Evolutionary conservation across 2,888 invertebrate species (phyloP), one percentile per base, ranked within the genome.

Genomic region (Eupsilia transversa): DNA sequence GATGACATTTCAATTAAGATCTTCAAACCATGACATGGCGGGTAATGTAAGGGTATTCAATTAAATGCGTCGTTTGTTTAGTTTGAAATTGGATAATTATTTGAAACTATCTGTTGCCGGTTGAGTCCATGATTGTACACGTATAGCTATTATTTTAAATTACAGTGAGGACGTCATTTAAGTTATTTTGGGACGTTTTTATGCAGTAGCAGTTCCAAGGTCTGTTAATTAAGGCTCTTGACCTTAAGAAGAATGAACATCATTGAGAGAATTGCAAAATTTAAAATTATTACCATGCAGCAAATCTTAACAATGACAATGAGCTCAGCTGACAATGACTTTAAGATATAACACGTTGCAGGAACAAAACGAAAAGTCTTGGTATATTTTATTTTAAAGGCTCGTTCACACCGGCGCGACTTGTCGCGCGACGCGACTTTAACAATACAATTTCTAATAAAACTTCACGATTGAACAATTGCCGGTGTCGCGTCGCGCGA

Each of bases 121-220:
- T 35, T 65, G 72, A 68, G 64, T 82, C 35, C 49, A 67, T 77
- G 71, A 70, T 75, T 81, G 49, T 69, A 49, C 59, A 66, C 43
- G 41, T 68, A 57, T 66, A 57, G 23, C 52, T 66, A 79, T 82
- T 77, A 87, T 80, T 72, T 73, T 20, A 80, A 86, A 86, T 87
- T 70, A 78, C 68, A 66, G 23, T 12, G 73, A 64, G 64, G 80
- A 78, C 77, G 71, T 69, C 35, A 63, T 74, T 69, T 77, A 68
- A 54, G 76, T 87, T 71, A 80, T 79, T 83, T 75, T 64, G 41
- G 59, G 12, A 71, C 0, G 27, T 80, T 87, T 87, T 87, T 87
- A 54, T 83, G 33, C 10, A 49, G 27, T 38, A 63, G n/a, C 7
- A 43, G 14, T 59, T 57, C n/a, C 81, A 80, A 86, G 85, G 77